phyloP scores from a whole-genome alignment of 2,113 vertebrate genomes.

The Nyctibius bracteatus region DNA sequence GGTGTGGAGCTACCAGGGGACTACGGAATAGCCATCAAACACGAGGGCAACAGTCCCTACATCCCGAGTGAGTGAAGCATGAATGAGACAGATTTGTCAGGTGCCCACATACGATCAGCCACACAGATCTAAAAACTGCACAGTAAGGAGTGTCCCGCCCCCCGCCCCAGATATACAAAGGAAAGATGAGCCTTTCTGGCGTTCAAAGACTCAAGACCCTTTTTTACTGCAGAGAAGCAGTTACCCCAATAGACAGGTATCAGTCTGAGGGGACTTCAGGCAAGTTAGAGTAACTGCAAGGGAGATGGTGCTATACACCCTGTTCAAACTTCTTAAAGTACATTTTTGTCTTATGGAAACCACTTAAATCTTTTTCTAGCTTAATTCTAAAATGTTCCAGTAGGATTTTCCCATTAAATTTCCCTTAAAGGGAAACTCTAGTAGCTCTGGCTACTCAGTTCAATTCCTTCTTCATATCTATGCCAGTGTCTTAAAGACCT shows the following conservation, averaged over 20 bases:
- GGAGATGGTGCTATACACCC: neutral
- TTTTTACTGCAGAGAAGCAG: neutral
- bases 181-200: neutral
- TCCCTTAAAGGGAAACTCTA: neutral
- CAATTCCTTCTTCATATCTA: neutral
- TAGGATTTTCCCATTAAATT: neutral
- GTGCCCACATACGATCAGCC: neutral
- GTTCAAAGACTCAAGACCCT: neutral
- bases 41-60: neutral
- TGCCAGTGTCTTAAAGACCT: neutral
- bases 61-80: constrained; percentile 20
- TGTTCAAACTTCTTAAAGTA: neutral
- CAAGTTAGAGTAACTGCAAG: neutral
- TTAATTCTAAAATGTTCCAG: neutral
- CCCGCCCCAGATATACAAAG: neutral
- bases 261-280: neutral
- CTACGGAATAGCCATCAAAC: neutral
- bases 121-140: constrained; percentile 7
- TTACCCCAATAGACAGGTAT: neutral
- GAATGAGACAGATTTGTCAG: constrained; percentile 41
- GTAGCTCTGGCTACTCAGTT: neutral
- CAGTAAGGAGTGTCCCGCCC: constrained; percentile 14
- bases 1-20: neutral
- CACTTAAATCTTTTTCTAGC: neutral
- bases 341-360: neutral